A percentile compares a stretch with the other conserved stretches of the same genome.
These are phyloP conservation scores for Calonectris borealis DNA, from an alignment of 2,113 vertebrate species.

Conservation along the genomic window DNA sequence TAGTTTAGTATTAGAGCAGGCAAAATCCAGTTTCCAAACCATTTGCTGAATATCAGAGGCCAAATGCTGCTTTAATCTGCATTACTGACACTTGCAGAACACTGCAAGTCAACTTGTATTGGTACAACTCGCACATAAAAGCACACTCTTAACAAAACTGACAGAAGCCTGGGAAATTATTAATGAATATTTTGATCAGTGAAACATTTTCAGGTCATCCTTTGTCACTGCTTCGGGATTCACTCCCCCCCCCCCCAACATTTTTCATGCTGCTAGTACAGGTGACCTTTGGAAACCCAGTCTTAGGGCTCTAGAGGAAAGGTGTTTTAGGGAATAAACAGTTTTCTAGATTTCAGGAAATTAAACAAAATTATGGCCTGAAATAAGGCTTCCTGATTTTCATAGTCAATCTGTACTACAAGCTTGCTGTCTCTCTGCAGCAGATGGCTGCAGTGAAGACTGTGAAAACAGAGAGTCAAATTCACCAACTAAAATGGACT, in stretches of 20 bases:
- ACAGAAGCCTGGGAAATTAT: not conserved
- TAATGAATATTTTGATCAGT: not conserved
- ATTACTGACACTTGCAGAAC: not conserved
- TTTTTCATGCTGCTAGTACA: not conserved
- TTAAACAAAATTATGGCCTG: not conserved
- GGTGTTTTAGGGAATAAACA: not conserved
- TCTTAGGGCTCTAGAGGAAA: not conserved
- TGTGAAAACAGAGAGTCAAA: slow-evolving; percentile 13
- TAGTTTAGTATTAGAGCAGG: not conserved
- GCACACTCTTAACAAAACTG: not conserved
- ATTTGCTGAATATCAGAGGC: not conserved
- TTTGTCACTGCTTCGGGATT: not conserved
- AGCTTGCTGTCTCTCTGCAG: slow-evolving; percentile 8
- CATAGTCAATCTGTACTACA: slow-evolving; percentile 12
- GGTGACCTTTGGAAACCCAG: not conserved
- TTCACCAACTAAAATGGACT: slow-evolving; percentile 38
- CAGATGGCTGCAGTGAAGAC: slow-evolving; percentile 42
- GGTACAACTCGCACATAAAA: not conserved
- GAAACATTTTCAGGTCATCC: not conserved
- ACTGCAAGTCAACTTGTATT: too few species aligned
- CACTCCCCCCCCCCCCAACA: rapidly evolving
- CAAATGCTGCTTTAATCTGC: not conserved
- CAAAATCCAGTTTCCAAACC: not conserved
- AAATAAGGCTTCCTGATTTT: slow-evolving; percentile 18
- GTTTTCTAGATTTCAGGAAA: not conserved